Conservation (phyloP, 2,797 vertebrate genomes). For the Enteromius afrohamiltoni region DNA sequence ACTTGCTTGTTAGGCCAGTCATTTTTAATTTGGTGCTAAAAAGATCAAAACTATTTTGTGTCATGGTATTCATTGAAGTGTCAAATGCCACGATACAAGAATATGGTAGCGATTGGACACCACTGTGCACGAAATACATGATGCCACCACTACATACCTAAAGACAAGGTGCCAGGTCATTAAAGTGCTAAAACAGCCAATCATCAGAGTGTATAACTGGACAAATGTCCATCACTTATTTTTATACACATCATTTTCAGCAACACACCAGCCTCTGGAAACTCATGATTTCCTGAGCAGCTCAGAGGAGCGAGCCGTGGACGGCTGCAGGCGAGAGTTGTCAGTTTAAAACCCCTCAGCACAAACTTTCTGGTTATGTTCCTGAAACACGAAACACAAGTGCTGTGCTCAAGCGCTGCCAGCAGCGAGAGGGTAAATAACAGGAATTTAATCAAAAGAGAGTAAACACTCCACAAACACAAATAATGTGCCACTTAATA, state of each 20-base stretch:
- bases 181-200: background rate
- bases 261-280: slow-evolving; percentile 45
- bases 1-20: background rate
- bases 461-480: slow-evolving; percentile 23
- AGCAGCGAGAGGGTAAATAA: slow-evolving; percentile 31
- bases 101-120: background rate
- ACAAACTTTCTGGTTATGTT: background rate
- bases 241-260: slow-evolving; percentile 43
- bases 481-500: background rate
- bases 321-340: background rate
- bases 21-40: background rate
- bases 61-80: background rate
- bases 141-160: background rate
- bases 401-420: background rate
- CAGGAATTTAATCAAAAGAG: background rate
- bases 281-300: slow-evolving; percentile 44
- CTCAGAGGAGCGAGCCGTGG: background rate
- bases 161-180: background rate
- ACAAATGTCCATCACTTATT: background rate
- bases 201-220: background rate
- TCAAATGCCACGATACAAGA: background rate
- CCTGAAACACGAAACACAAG: slow-evolving; percentile 17
- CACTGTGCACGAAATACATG: background rate
- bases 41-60: background rate
- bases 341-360: slow-evolving; percentile 1